phyloP scores from a whole-genome alignment of 2,888 invertebrate genomes.

The Iselma pallidipennis region DNA sequence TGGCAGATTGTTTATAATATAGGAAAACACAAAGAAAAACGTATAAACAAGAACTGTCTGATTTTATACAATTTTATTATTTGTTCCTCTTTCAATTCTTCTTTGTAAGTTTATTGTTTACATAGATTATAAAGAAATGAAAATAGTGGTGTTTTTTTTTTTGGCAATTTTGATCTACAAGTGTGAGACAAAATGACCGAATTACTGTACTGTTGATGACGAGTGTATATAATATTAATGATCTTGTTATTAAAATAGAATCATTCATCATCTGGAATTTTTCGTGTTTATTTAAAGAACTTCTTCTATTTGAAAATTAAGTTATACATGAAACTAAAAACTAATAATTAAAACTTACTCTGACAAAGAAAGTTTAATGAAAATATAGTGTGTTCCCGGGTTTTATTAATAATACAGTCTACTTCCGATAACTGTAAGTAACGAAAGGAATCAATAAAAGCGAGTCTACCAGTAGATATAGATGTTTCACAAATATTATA shows the following conservation, averaged over 20 bases:
- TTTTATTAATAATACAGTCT: no score
- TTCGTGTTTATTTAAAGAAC: neutral
- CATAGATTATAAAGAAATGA: neutral
- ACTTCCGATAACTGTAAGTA: no score
- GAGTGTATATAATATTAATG: neutral
- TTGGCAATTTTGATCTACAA: neutral
- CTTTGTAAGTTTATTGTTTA: neutral
- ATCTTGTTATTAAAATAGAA: slow-evolving; percentile 17
- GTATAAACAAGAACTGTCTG: neutral
- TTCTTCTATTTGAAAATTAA: neutral
- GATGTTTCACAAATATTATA: no score
- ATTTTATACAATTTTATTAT: neutral
- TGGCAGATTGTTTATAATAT: slow-evolving; percentile 17
- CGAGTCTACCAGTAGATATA: no score
- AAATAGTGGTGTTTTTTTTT: no score
- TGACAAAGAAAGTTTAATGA: no score
- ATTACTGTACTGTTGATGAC: neutral
- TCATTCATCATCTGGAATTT: slow-evolving; percentile 16
- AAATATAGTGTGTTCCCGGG: no score
- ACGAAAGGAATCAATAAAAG: no score
- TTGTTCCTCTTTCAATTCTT: neutral
- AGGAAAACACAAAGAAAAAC: neutral
- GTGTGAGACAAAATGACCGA: neutral
- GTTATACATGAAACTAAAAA: neutral
- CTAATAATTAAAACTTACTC: neutral